Base-by-base conservation (phyloP, 2,797 vertebrate genomes). In the Brachymystax lenok region DNA sequence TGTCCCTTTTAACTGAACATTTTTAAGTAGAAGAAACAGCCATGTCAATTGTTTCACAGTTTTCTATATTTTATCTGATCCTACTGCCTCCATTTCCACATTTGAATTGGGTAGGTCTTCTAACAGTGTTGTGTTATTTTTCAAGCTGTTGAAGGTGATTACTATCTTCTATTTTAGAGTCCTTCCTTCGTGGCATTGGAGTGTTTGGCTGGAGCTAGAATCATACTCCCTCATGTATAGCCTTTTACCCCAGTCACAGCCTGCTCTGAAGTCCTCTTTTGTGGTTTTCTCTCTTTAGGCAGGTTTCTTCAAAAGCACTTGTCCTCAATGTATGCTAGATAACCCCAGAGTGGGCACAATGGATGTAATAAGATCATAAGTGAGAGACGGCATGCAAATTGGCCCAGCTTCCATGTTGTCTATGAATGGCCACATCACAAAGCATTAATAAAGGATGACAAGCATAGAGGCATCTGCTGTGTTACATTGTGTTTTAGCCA, bases 1-100 rank as follows among this genome's bases (percentile, higher is more conserved):
- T 71, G 33, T 73, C 33, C 59, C 69, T 63, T 75, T 79, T 16
- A 56, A 76, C 50, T 27, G 51, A 64, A 12, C 1, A 28, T 21
- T 74, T 28, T 28, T 66, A 78, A 64, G 12, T 50, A 27, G 21
- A 69, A 73, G 72, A 56, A 63, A 50, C 35, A 50, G 35, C 10
- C n/a, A 21, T 50, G 27, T 30, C 28, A 30, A 17, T 61, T 40
- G 69, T 76, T 76, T 76, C 28, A 70, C 56, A n/a, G 5, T 16
- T 69, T 61, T 63, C 61, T 5, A 19, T 64, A 17, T 51, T 21
- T 71, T 35, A 24, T 71, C 61, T n/a, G 59, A 35, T 67, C 61
- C 16, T 16, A 24, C 46, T 54, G 50, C 28, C 17, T 63, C 59
- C 21, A 24, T 63, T 63, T 63, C 54, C n/a, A 24, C 12, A 63